Base-by-base conservation (phyloP, 2,797 vertebrate species). In the Poeciliopsis presidionis region DNA sequence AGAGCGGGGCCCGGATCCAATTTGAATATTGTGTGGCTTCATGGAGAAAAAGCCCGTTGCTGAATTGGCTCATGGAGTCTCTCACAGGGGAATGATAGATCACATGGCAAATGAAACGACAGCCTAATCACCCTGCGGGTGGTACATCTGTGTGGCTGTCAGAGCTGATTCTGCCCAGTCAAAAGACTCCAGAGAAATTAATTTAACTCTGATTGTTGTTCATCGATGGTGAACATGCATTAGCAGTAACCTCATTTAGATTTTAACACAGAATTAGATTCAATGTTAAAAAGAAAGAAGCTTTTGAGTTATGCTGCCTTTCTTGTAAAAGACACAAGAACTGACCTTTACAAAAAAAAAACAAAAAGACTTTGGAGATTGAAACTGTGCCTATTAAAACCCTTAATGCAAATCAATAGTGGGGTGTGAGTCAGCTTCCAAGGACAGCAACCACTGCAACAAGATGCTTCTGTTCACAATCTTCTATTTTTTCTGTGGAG, bases 11-110 rank as follows among this genome's bases (percentile, higher is more conserved):
- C 70, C 76, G 33, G 22, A 84, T 73, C 43, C 73, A 70, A 81
- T 83, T 72, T 79, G 69, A 90, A 81, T 87, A 79, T 79, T 46
- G 28, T 3, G 36, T 16, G 47, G 49, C 82, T 75, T 41, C 53
- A 78, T 80, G 30, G 30, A 8, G 65, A 76, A 80, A 65, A 30
- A 70, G 43, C 41, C 45, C 59, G 63, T 74, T 36, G 25, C 12
- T 76, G 76, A 86, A 86, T 90, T 85, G 77, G 47, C 72, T 79
- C 25, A 47, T 46, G 0, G 41, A 80, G 65, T 79, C 74, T 82
- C 78, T 81, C 72, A 82, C 65, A n/a, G 8, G 65, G 51, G 76
- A 75, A 73, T 14, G 47, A 87, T 85, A 72, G 84, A 90, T 91
- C 79, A 81, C 72, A 71, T 7, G 18, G n/a, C 8, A 73, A 85